phyloP scores from a whole-genome alignment of 2,113 vertebrate genomes.

The Tenrec ecaudatus region DNA sequence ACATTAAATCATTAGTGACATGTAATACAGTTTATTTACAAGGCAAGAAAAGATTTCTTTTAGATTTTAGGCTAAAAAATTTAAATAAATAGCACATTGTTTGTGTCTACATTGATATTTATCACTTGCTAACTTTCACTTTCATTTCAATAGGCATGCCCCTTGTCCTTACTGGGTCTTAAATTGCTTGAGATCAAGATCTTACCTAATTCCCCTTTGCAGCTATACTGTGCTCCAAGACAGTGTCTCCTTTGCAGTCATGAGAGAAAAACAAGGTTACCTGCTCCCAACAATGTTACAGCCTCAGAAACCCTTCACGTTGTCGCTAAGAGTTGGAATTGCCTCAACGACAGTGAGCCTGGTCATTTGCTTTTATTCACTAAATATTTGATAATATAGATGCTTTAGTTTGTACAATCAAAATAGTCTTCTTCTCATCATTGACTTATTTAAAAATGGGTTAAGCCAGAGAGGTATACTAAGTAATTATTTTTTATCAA shows the following conservation, averaged over 20 bases:
- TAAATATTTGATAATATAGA: conserved; percentile 28
- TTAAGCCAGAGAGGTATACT: conserved; percentile 36
- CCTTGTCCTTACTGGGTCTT: background rate
- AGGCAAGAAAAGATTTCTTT: background rate
- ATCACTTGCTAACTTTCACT: background rate
- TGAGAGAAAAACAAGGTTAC: too few species aligned
- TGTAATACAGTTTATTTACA: background rate
- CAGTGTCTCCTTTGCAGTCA: background rate
- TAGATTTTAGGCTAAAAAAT: background rate
- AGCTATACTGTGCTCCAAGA: too few species aligned
- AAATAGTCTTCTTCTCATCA: conserved; percentile 17
- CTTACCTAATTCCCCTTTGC: background rate
- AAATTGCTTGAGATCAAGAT: conserved; percentile 8
- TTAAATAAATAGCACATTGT: background rate
- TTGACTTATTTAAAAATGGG: conserved; percentile 47
- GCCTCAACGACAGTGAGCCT: too few species aligned
- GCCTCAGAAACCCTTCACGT: too few species aligned
- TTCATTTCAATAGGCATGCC: background rate
- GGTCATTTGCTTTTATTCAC: background rate
- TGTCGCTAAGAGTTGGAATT: too few species aligned
- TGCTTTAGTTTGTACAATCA: background rate
- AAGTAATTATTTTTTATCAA: conserved; percentile 58
- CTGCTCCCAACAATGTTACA: too few species aligned
- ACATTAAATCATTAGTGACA: background rate
- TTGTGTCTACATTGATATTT: background rate